Base-by-base conservation (phyloP, 1,140 invertebrate species). In the Papilio machaon region DNA sequence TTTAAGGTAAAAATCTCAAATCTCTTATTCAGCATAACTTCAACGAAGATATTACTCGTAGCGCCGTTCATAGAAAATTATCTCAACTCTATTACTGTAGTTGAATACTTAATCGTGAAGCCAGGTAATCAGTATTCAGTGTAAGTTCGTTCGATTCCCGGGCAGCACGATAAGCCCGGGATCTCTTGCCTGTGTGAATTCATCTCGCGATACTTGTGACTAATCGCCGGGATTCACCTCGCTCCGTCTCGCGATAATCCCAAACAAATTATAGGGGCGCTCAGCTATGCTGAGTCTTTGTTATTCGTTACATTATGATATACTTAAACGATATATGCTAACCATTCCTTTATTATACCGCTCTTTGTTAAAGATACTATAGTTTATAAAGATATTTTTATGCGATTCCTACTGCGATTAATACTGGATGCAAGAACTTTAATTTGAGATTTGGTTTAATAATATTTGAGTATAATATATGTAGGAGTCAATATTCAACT, bases 171-270 rank as follows among this genome's bases (percentile, higher is more conserved):
- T 92, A 92, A 93, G 90, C 92, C 86, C 75, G 76, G 85, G 87
- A 87, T 90, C 87, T 84, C 82, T 83, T 82, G 82, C 82, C 88
- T 86, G 86, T 89, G 86, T 87, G 87, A 91, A 91, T 90, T 91
- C 90, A 89, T 89, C 88, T 85, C 87, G 87, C 86, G 91, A 91
- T 91, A 89, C 90, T 92, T 92, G 91, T 91, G 92, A 94, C 92
- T 94, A 94, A 94, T 94, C 92, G 91, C 85, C 82, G 83, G 91
- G 91, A 91, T 92, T 91, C 88, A 86, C 88, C 85, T 88, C 86
- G 85, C 87, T 83, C 85, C 89, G 90, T 91, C 89, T 90, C 89
- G 82, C 86, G 91, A 90, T 93, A 92, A 93, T 93, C 92, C 91
- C 85, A 88, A 88, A 91, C 91, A 92, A 92, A 92, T 92, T 91